A percentile compares a stretch with the other conserved stretches of the same genome.
Conservation (phyloP, 2,888 invertebrate genomes). For the Scotopteryx bipunctaria region DNA sequence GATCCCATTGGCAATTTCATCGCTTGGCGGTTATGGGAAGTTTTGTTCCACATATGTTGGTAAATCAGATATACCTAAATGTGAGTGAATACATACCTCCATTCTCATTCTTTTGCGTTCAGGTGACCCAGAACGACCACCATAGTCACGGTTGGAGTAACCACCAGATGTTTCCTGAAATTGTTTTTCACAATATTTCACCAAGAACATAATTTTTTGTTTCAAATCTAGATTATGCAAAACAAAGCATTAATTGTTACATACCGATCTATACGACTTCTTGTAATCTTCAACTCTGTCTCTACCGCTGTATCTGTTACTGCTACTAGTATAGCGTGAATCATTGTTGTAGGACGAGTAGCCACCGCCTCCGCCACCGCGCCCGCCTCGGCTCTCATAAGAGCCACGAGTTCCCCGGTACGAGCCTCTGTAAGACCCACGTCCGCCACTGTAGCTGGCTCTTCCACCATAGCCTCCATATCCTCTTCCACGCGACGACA, state of each 20-base stretch:
- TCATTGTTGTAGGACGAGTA: conserved; percentile 72
- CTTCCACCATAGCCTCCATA: conserved; percentile 67
- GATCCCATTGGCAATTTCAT: conserved; percentile 10
- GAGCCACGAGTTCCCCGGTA: conserved; percentile 71
- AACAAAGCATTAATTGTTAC: conserved; percentile 33
- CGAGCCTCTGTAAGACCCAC: conserved; percentile 68
- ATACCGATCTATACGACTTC: conserved; percentile 76
- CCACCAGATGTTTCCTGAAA: conserved; percentile 74
- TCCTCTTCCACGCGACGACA: conserved; percentile 78
- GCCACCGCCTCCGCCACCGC: conserved; percentile 71
- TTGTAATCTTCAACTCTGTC: conserved; percentile 78
- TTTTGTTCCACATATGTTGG: conserved; percentile 13
- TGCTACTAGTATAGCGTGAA: conserved; percentile 66
- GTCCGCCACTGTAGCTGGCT: conserved; percentile 62
- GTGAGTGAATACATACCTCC: conserved; percentile 74
- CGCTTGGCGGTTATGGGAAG: conserved; percentile 7
- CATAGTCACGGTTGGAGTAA: conserved; percentile 81
- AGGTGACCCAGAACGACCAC: conserved; percentile 83
- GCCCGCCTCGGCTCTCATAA: conserved; percentile 70
- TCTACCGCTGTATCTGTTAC: conserved; percentile 65
- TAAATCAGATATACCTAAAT: conserved; percentile 8
- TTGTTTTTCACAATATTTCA: background rate
- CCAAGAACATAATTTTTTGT: background rate
- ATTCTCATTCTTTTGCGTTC: conserved; percentile 85
- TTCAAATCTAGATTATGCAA: background rate